Evolutionary conservation across 37 sponge, comb jelly and placozoan species (phyloP).

Genomic region (Crambe crambe): DNA sequence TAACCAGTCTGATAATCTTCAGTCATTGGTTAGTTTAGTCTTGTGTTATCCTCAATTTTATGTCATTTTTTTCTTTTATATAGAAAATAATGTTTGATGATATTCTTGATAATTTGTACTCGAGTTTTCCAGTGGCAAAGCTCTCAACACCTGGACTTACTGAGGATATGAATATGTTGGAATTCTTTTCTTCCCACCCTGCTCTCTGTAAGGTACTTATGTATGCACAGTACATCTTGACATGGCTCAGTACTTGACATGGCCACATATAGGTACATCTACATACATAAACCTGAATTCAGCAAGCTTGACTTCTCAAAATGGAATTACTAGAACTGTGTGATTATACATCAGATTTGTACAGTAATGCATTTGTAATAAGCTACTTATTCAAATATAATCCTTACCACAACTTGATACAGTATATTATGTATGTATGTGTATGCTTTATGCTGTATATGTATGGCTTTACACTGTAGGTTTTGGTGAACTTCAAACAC

Average conservation of each 20-base stretch:
- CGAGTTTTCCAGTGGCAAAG: background rate
- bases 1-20: background rate
- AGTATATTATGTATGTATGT: too few relatives aligned
- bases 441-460: constrained; percentile 1
- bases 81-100: constrained; percentile 33
- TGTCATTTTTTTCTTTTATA: background rate
- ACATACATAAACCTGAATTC: too few relatives aligned
- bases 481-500: constrained; percentile 21
- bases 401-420: too few relatives aligned
- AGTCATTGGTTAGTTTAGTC: background rate
- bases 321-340: background rate
- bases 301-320: background rate
- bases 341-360: background rate
- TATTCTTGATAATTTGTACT: constrained; percentile 5
- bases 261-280: too few relatives aligned
- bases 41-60: too few relatives aligned
- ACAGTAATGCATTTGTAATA: too few relatives aligned
- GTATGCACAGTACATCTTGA: too few relatives aligned
- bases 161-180: background rate
- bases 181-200: constrained; percentile 10
- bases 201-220: constrained; percentile 18
- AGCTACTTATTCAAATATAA: too few relatives aligned
- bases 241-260: too few relatives aligned
- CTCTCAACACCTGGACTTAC: constrained; percentile 14
- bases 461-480: constrained; percentile 9